Evolutionary conservation across 2,113 vertebrate genomes (phyloP).

Genomic region (Microcebus ravelobensis): DNA sequence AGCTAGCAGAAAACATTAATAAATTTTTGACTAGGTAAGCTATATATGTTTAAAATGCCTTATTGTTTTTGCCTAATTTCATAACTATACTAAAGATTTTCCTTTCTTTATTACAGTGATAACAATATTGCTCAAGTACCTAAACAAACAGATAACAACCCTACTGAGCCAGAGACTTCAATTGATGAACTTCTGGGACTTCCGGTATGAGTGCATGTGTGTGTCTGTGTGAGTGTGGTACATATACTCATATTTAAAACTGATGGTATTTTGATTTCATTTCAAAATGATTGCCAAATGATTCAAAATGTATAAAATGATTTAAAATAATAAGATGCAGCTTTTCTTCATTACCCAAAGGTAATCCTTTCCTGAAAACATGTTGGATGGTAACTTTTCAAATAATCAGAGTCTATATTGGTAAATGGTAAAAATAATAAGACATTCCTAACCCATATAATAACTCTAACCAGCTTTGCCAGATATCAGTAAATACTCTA

Average conservation of each 20-base stretch:
- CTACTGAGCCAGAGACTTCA: constrained; percentile 92
- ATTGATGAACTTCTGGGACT: constrained; percentile 98
- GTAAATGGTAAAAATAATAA: constrained; percentile 6
- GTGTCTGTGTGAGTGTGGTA: not conserved
- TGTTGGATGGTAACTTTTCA: not conserved
- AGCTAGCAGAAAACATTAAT: constrained; percentile 99
- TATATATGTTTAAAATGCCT: constrained; percentile 1
- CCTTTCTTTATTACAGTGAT: constrained; percentile 87
- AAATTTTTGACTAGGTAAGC: constrained; percentile 96
- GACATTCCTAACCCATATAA: not conserved
- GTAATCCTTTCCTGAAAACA: constrained; percentile 26
- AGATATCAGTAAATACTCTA: not conserved
- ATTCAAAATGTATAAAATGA: not conserved
- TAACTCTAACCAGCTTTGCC: not conserved
- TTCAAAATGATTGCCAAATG: constrained; percentile 1
- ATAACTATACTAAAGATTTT: constrained; percentile 62
- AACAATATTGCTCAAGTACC: constrained; percentile 87
- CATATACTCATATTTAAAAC: not conserved
- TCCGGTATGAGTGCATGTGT: constrained; percentile 86
- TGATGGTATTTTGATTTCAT: constrained; percentile 7
- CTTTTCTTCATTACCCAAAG: not conserved
- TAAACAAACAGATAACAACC: constrained; percentile 88
- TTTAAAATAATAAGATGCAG: not conserved
- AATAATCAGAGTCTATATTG: not conserved
- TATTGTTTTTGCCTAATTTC: constrained; percentile 1